Percentiles rank a stretch among this genome's conserved stretches.
These are phyloP conservation scores for Heliocidaris erythrogramma DNA, from an alignment of 35 echinoderm and acorn worm species.

Conservation along the genomic window DNA sequence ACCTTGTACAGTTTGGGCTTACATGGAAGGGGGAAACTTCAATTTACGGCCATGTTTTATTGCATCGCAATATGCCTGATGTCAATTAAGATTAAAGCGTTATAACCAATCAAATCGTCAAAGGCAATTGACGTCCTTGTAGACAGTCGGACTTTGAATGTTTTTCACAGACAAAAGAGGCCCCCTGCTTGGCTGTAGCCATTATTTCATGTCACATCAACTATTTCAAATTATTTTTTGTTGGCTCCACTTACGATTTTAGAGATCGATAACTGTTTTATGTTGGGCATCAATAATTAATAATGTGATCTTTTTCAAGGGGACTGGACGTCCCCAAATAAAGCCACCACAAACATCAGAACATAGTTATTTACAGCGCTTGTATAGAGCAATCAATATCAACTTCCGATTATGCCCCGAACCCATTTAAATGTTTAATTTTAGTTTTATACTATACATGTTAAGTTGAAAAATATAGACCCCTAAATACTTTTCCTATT, in stretches of 20 bases:
- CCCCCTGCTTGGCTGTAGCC: neutral
- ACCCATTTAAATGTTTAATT: neutral
- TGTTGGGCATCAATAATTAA: neutral
- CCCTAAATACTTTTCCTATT: neutral
- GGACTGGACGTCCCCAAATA: neutral
- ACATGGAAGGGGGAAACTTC: neutral
- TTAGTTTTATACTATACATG: neutral
- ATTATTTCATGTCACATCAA: neutral
- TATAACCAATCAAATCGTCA: neutral
- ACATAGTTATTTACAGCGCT: neutral
- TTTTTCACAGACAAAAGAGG: neutral
- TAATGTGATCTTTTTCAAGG: neutral
- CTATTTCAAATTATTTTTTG: neutral
- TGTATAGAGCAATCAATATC: neutral
- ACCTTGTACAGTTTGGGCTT: neutral
- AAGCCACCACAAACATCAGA: neutral
- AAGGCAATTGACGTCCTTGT: neutral
- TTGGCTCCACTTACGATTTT: neutral
- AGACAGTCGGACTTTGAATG: conserved; percentile 16
- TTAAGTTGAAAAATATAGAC: neutral
- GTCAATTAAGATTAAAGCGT: neutral
- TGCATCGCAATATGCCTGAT: neutral
- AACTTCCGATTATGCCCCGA: neutral
- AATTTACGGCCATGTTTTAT: neutral
- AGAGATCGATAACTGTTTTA: neutral